Evolutionary conservation across 2,888 invertebrate species (phyloP), one percentile per base, ranked within the genome.

Genomic region (Trachelus iudaicus): DNA sequence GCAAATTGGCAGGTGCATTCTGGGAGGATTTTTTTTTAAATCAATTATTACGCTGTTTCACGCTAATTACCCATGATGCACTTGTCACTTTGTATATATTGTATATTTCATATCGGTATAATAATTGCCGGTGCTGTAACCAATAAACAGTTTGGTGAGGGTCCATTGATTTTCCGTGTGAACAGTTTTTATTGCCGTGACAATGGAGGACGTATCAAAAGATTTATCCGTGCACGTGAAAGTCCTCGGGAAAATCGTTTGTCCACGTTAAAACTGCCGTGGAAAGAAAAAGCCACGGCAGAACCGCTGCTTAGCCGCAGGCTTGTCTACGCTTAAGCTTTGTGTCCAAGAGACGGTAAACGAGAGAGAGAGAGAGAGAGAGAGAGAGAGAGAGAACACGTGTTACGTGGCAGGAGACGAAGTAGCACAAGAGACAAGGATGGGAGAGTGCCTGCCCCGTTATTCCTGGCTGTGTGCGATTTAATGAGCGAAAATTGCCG

Each of bases 21-120:
- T 34, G 30, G 31, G 34, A 9, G 35, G 0, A 12, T 15, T 30
- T 77, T 71, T 30, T 71, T 30, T 35, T 0, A 11, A 76, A 71
- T 33, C 73, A 33, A 73, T 76, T 76, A 78, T 78, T 68, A 76
- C 78, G 78, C 73, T 76, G 68, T 76, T 78, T 56, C 73, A 78
- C 78, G 71, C 73, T 76, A 30, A 76, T 78, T 78, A 76, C 73
- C 33, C 78, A 12, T 23, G 73, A 40, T 23, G 35, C 56, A 56
- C 15, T 73, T 23, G 35, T 40, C 34, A 31, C 12, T 73, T 73
- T 69, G 30, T 73, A 34, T 34, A 31, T 31, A 31, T 31, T 35
- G 12, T 73, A 40, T 15, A 75, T 77, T 37, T 40, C 2, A 40
- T 40, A 6, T 37, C 1, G 1, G 4, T 40, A 4, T 40, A 40